phyloP scores from a whole-genome alignment of 2,888 invertebrate species.

The Nymphalis polychloros region DNA sequence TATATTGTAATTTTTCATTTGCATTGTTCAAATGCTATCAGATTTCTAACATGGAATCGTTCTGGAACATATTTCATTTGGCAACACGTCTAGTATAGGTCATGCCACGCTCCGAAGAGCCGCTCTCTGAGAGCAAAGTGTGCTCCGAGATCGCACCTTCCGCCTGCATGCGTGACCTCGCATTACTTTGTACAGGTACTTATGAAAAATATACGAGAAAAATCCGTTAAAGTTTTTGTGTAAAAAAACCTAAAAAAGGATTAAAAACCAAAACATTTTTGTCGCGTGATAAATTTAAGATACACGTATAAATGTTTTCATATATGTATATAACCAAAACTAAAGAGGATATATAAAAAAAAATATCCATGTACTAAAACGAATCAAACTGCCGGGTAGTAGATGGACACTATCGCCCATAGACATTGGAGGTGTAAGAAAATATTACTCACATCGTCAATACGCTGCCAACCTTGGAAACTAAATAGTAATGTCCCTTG shows the following conservation, averaged over 20 bases:
- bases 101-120: constrained; percentile 51
- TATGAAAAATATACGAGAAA: constrained; percentile 29
- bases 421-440: too few species aligned
- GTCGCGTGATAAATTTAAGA: too few species aligned
- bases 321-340: too few species aligned
- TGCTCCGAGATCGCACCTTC: constrained; percentile 47
- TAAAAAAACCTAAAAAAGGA: background rate
- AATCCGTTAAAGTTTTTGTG: constrained; percentile 22
- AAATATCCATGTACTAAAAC: too few species aligned
- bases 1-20: background rate
- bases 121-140: constrained; percentile 45
- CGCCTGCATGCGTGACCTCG: constrained; percentile 57
- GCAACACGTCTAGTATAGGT: constrained; percentile 41
- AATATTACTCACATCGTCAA: too few species aligned
- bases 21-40: background rate
- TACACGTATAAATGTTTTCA: too few species aligned
- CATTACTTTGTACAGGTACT: constrained; percentile 45
- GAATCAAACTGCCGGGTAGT: too few species aligned
- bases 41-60: constrained; percentile 2
- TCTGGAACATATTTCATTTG: constrained; percentile 22
- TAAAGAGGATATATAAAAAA: too few species aligned
- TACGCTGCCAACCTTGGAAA: too few species aligned
- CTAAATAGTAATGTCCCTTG: too few species aligned
- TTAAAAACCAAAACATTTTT: too few species aligned
- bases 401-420: too few species aligned